Base-by-base conservation (phyloP, 1,140 invertebrate genomes). In the Aphelenchoides avenae region DNA sequence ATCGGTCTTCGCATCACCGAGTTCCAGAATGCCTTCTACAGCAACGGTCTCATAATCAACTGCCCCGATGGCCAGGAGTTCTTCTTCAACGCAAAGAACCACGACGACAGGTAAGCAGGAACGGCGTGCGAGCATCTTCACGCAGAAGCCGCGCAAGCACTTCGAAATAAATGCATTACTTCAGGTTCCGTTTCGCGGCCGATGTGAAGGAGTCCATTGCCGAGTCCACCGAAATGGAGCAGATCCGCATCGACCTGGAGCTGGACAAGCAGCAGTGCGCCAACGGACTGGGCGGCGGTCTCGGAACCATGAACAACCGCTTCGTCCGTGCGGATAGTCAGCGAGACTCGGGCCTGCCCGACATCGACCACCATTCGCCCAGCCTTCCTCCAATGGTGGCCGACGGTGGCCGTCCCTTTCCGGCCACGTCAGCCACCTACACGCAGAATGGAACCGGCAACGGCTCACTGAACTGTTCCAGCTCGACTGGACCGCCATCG, bases 221-320 rank as follows among this genome's bases (percentile, higher is more conserved):
- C 34, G 74, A 76, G 52, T 70, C 58, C 9, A 59, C 52, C 4
- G 75, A 75, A 61, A 75, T 77, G 74, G 72, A 75, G 29, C 53
- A 60, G 41, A 43, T 75, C 22, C 52, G 72, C 22, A 46, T 77
- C 33, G 62, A 74, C 34, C 53, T 75, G 46, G 74, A 77, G 53
- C 50, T 74, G 53, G 68, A 72, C 26, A 61, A 73, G 27, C 74
- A 70, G 36, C 37, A 53, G 31, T 43, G 49, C 20, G 49, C 49
- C 24, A 42, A 5, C 5, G 49, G 34, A 49, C 13, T 31, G 26
- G n/a, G 18, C 18, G 15, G 50, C 49, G 31, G 3, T 24, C 15
- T 43, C 13, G n/a, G 20, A 9, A n/a, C 15, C n/a, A 51, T n/a
- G 7, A 4, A 52, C 11, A 52, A 52, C 29, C 5, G 9, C 3